Evolutionary conservation across 2,888 invertebrate genomes (phyloP).

Genomic region (Agelastica alni): DNA sequence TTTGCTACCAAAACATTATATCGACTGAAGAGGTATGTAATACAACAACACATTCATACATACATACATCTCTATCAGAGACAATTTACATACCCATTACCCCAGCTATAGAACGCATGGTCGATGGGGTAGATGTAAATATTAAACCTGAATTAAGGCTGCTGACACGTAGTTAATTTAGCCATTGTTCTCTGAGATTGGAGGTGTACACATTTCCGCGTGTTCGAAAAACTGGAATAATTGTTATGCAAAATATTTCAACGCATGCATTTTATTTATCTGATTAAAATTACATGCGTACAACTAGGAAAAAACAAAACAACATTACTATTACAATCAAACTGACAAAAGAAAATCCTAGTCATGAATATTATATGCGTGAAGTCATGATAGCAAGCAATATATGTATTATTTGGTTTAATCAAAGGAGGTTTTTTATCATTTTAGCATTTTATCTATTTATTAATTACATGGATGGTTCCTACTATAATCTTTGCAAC

Average conservation of each 20-base stretch:
- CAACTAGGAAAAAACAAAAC: too few relatives aligned
- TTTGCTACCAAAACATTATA: constrained; percentile 20
- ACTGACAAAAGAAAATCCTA: too few relatives aligned
- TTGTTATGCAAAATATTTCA: constrained; percentile 15
- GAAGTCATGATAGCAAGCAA: too few relatives aligned
- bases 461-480: too few relatives aligned
- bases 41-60: constrained; percentile 8
- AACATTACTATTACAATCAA: too few relatives aligned
- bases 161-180: constrained; percentile 22
- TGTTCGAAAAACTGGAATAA: constrained; percentile 12
- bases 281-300: too few relatives aligned
- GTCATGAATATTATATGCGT: too few relatives aligned
- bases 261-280: too few relatives aligned
- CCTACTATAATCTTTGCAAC: too few relatives aligned
- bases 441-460: too few relatives aligned
- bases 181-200: constrained; percentile 17
- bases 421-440: too few relatives aligned
- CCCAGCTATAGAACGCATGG: constrained; percentile 20
- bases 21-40: constrained; percentile 11
- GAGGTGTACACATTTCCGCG: constrained; percentile 8
- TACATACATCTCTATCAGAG: constrained; percentile 14
- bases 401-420: too few relatives aligned
- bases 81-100: constrained; percentile 24
- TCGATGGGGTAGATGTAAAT: constrained; percentile 19
- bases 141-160: constrained; percentile 22